phyloP scores from a whole-genome alignment of 2,113 vertebrate genomes.

The Epinephelus moara region DNA sequence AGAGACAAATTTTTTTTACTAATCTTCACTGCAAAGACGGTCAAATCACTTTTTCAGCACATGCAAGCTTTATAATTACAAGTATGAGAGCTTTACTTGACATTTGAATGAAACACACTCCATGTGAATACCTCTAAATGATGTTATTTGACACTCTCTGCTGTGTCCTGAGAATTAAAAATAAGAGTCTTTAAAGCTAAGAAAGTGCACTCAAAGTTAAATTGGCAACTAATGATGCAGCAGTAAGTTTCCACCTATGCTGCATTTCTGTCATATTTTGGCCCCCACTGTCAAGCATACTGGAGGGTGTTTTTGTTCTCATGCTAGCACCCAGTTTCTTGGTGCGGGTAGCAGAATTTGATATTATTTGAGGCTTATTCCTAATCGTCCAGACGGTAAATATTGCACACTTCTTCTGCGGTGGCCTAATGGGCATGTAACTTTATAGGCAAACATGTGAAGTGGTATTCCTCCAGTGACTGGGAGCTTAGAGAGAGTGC shows the following conservation, averaged over 20 bases:
- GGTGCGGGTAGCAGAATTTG: slow-evolving; percentile 74
- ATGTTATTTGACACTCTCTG: background rate
- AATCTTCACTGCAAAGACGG: slow-evolving; percentile 10
- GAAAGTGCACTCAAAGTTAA: slow-evolving; percentile 51
- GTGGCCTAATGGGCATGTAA: slow-evolving; percentile 81
- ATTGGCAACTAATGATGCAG: slow-evolving; percentile 32
- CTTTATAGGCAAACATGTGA: slow-evolving; percentile 84
- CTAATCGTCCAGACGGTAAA: slow-evolving; percentile 82
- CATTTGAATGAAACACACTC: background rate
- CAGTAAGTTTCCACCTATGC: slow-evolving; percentile 71
- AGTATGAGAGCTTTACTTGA: background rate
- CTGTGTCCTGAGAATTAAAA: background rate
- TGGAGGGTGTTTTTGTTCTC: slow-evolving; percentile 65
- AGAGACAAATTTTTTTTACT: background rate
- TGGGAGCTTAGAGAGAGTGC: slow-evolving; percentile 68
- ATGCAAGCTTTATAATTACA: slow-evolving; percentile 4
- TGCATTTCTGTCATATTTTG: slow-evolving; percentile 74
- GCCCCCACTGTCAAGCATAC: slow-evolving; percentile 42
- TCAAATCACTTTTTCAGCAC: slow-evolving; percentile 1
- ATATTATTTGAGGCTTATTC: slow-evolving; percentile 79
- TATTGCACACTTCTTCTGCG: slow-evolving; percentile 80
- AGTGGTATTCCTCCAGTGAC: slow-evolving; percentile 77
- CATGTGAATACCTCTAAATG: background rate
- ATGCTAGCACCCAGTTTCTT: slow-evolving; percentile 68
- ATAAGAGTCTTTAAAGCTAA: slow-evolving; percentile 13